Percentiles rank a stretch among this genome's conserved stretches.
phyloP scores from a whole-genome alignment of 2,888 invertebrate genomes.

The Andrena bicolor region DNA sequence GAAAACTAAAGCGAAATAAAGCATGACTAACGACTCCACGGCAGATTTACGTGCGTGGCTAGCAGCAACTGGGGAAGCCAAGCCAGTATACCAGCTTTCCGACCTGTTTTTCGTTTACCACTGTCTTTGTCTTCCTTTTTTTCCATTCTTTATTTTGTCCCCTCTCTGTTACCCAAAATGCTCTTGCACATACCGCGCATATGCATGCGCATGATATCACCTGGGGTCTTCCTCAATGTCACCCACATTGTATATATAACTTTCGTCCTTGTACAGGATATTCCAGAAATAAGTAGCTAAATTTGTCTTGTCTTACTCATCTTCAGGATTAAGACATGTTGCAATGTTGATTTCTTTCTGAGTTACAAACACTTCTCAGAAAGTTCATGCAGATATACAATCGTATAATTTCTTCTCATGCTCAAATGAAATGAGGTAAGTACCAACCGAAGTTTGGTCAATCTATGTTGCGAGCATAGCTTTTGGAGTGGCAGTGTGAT shows the following conservation, averaged over 20 bases:
- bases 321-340: neutral
- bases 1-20: constrained; percentile 65
- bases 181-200: constrained; percentile 1
- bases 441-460: neutral
- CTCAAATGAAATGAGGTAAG: no score
- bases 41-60: constrained; percentile 54
- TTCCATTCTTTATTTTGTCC: neutral
- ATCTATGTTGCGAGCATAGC: neutral
- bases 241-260: neutral
- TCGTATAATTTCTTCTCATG: no score
- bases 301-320: neutral
- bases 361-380: neutral
- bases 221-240: constrained; percentile 24
- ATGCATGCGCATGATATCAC: constrained; percentile 30
- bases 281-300: neutral
- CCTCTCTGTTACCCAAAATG: constrained; percentile 12
- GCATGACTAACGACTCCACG: constrained; percentile 66
- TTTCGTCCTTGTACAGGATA: neutral
- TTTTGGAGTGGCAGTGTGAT: constrained; percentile 1
- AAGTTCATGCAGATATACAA: no score
- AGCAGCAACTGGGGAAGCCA: constrained; percentile 30
- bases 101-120: constrained; percentile 29
- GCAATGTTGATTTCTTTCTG: neutral
- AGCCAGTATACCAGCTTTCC: constrained; percentile 23
- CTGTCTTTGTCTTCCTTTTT: constrained; percentile 15